Percentiles rank a stretch among this genome's conserved stretches.
Conservation (phyloP, 2,888 invertebrate species). For the Sialis lutaria region DNA sequence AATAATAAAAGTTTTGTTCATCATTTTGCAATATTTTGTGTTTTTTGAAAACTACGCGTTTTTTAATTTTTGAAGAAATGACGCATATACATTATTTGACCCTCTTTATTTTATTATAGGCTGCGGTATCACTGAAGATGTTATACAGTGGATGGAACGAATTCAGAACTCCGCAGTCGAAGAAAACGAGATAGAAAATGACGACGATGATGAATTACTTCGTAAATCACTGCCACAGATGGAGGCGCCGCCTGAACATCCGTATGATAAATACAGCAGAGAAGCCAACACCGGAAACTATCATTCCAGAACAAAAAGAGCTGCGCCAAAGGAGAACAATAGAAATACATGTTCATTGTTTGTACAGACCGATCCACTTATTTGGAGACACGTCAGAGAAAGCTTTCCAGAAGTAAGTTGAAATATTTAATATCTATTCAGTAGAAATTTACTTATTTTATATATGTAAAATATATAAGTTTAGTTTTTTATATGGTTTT, state of each 20-base stretch:
- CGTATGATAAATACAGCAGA: slow-evolving; percentile 58
- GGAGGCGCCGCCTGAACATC: slow-evolving; percentile 22
- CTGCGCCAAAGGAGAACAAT: slow-evolving; percentile 46
- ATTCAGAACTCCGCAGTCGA: slow-evolving; percentile 64
- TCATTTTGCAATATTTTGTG: not conserved
- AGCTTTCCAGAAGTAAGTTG: slow-evolving; percentile 58
- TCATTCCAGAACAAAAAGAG: slow-evolving; percentile 17
- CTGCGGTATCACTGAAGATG: slow-evolving; percentile 76
- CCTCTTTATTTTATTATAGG: slow-evolving; percentile 36
- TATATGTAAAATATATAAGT: too few species aligned
- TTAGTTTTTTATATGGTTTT: too few species aligned
- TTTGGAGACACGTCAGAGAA: slow-evolving; percentile 87
- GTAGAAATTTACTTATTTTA: not conserved
- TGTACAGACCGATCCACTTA: slow-evolving; percentile 95
- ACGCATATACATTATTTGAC: slow-evolving; percentile 51
- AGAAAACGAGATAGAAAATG: slow-evolving; percentile 20
- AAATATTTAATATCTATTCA: not conserved
- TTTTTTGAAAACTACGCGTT: not conserved
- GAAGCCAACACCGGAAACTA: slow-evolving; percentile 42
- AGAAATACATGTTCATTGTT: slow-evolving; percentile 87
- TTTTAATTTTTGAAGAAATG: too few species aligned
- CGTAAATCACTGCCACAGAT: slow-evolving; percentile 2
- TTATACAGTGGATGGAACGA: slow-evolving; percentile 82
- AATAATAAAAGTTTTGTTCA: slow-evolving; percentile 2
- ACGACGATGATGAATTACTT: slow-evolving; percentile 8